Evolutionary conservation across 1,140 invertebrate genomes (phyloP), one percentile per base, ranked within the genome.

Genomic region (Temnothorax longispinosus): DNA sequence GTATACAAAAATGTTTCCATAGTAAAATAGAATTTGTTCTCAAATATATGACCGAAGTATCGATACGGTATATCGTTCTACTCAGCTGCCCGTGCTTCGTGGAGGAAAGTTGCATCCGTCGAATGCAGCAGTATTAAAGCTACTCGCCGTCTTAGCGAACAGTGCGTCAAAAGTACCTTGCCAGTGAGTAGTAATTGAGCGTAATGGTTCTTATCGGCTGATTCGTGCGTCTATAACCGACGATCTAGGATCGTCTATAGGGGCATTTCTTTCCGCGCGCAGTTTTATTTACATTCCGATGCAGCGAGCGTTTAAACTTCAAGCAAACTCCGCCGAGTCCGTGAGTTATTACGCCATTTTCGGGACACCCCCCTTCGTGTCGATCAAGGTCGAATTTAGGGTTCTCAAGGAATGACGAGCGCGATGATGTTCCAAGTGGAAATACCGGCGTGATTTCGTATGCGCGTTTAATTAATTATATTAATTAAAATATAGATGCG

Each of bases 111-210:
- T 35, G 54, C 80, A 84, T 75, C 27, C 21, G 38, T 71, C 11
- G 47, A 58, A 56, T 60, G 69, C 80, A 84, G 69, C 69, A 75
- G 56, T 84, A 84, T 84, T 84, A 84, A 84, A 84, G 80, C 80
- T 75, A 84, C 67, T 74, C 54, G 80, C 41, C 52, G 41, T 84
- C 69, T 84, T 50, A 75, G 54, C 80, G 69, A 75, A 74, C 69
- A 74, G 80, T 84, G 80, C 80, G 80, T 84, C 80, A 84, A 84
- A 75, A 84, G 80, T 84, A 74, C 27, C 69, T 75, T 84, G 80
- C 80, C 80, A 47, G 80, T 84, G 69, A 75, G 3, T 84, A 84
- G 47, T 84, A 84, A 84, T 84, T 84, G 80, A 84, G 80, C 80
- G 80, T 84, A 84, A 84, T 84, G 54, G 56, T 84, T 84, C 69